These are phyloP conservation scores for Notodonta ziczac DNA, from an alignment of 2,888 invertebrate genomes.

Conservation along the genomic window DNA sequence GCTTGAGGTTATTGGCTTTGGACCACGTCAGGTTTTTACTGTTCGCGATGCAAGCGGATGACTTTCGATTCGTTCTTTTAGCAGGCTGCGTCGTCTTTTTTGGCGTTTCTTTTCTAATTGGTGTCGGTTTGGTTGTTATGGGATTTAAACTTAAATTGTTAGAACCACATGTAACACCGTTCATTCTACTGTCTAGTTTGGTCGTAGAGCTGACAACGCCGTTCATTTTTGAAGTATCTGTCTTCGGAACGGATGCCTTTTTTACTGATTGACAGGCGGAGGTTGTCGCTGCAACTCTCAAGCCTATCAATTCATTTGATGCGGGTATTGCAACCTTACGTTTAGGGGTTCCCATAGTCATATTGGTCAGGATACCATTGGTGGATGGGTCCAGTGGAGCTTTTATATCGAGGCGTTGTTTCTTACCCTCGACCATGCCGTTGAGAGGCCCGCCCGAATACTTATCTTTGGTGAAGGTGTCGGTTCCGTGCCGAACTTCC, in stretches of 20 bases:
- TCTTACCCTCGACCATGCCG: constrained; percentile 63
- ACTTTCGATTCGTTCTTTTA: constrained; percentile 75
- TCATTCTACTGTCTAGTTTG: constrained; percentile 76
- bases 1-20: constrained; percentile 77
- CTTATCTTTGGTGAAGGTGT: constrained; percentile 60
- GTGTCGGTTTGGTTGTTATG: constrained; percentile 54
- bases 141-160: constrained; percentile 72
- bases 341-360: constrained; percentile 44
- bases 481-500: constrained; percentile 62
- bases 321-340: constrained; percentile 67
- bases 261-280: constrained; percentile 56
- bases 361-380: constrained; percentile 57
- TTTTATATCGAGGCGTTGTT: constrained; percentile 52
- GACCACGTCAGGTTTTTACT: constrained; percentile 80
- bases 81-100: constrained; percentile 55
- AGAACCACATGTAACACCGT: constrained; percentile 77
- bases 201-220: constrained; percentile 76
- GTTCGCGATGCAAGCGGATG: constrained; percentile 78
- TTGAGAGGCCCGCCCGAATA: constrained; percentile 53
- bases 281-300: constrained; percentile 61
- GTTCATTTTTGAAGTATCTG: constrained; percentile 60
- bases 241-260: constrained; percentile 53
- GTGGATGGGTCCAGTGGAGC: constrained; percentile 67
- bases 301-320: constrained; percentile 50
- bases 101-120: constrained; percentile 61